Conservation (phyloP, 2,797 vertebrate species). For the Orientallactaga sibirica region DNA sequence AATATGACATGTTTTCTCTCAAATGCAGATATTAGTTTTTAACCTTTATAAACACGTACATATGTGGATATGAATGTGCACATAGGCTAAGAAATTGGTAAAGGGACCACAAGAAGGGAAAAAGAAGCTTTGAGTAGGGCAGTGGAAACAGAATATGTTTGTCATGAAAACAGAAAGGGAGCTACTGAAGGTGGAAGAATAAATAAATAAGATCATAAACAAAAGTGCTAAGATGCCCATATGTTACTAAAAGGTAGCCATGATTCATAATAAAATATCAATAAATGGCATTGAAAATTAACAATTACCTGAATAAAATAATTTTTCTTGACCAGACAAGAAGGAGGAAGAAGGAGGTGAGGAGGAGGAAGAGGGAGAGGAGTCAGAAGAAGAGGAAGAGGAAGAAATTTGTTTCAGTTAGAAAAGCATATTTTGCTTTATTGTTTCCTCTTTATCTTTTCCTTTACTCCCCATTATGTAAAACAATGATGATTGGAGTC, state of each 20-base stretch:
- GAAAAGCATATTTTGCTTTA: background rate
- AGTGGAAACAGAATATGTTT: fast-evolving
- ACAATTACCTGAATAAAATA: constrained; percentile 60
- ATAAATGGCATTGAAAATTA: constrained; percentile 46
- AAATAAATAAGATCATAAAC: constrained; percentile 54
- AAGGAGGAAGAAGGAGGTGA: too few species aligned
- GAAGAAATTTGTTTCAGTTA: background rate
- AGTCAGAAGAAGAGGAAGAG: too few species aligned
- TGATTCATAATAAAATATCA: constrained; percentile 70
- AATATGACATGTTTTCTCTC: background rate
- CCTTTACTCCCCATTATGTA: background rate
- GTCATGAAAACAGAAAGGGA: background rate
- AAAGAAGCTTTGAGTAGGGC: background rate
- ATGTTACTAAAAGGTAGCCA: constrained; percentile 67
- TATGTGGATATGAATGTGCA: background rate
- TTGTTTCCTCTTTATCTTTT: background rate
- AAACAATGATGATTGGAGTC: background rate
- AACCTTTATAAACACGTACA: background rate
- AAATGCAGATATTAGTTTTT: background rate
- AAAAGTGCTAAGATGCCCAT: constrained; percentile 63
- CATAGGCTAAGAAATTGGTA: background rate
- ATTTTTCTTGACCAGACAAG: constrained; percentile 46
- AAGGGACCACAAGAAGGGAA: background rate
- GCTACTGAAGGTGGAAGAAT: background rate
- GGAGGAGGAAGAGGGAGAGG: too few species aligned